A percentile compares a stretch with the other conserved stretches of the same genome.
Conservation (phyloP, 1,140 invertebrate species). For the Vollenhovia emeryi region DNA sequence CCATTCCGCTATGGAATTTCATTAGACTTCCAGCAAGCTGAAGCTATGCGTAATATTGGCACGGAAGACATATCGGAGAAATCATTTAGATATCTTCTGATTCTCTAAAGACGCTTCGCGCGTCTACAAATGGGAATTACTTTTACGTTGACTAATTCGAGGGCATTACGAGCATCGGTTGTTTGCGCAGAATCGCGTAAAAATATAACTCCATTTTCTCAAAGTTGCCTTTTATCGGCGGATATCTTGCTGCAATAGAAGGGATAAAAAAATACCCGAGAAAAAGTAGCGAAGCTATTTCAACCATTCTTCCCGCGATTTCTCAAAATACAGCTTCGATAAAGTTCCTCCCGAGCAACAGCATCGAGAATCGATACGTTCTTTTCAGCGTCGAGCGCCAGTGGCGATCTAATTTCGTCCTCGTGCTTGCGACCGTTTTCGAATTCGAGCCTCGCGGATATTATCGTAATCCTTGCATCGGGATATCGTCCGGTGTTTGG, state of each 20-base stretch:
- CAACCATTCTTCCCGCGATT: conserved; percentile 16
- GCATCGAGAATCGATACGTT: conserved; percentile 49
- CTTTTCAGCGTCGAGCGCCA: neutral
- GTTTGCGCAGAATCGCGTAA: neutral
- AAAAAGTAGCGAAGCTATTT: conserved; percentile 11
- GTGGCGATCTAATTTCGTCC: conserved; percentile 35
- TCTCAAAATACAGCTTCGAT: conserved; percentile 47
- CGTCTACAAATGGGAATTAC: neutral
- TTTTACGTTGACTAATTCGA: neutral
- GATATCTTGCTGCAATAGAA: neutral
- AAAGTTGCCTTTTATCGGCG: neutral
- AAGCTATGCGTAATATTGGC: conserved; percentile 45
- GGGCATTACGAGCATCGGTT: neutral
- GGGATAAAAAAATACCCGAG: neutral
- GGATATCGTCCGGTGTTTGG: neutral
- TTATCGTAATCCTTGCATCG: conserved; percentile 45
- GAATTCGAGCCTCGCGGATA: conserved; percentile 48
- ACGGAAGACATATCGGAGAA: conserved; percentile 11
- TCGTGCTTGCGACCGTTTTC: conserved; percentile 2
- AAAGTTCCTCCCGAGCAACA: conserved; percentile 42
- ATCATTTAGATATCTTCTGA: conserved; percentile 25
- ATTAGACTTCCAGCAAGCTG: conserved; percentile 39
- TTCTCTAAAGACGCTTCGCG: neutral
- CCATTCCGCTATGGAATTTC: conserved; percentile 42
- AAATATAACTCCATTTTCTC: neutral